These are phyloP conservation scores for Nymphalis c-album DNA, from an alignment of 2,888 invertebrate genomes.

Conservation along the genomic window DNA sequence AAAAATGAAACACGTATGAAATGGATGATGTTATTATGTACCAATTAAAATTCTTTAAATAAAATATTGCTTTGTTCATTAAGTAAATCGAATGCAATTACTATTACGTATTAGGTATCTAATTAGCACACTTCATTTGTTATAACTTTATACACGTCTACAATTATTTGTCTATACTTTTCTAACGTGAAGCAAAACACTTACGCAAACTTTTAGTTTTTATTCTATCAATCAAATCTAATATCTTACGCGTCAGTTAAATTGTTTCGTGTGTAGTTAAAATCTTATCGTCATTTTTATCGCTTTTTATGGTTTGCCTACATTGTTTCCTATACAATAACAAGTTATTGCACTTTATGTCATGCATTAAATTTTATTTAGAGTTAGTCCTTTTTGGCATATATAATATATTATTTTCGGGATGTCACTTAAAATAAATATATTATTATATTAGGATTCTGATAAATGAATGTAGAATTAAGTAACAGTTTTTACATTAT, in stretches of 20 bases:
- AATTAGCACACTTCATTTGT: conserved; percentile 62
- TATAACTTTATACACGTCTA: conserved; percentile 45
- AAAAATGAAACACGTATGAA: conserved; percentile 2
- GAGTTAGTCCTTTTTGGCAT: neutral
- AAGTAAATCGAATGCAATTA: conserved; percentile 34
- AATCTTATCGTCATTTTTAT: neutral
- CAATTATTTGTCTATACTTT: conserved; percentile 11
- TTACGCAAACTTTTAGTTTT: conserved; percentile 12
- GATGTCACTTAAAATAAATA: too few species aligned
- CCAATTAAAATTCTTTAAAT: conserved; percentile 27
- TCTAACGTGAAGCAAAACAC: conserved; percentile 42
- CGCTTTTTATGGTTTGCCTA: neutral
- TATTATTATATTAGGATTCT: too few species aligned
- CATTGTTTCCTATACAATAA: neutral
- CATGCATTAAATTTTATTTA: neutral
- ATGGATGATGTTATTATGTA: conserved; percentile 2
- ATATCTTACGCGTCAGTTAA: neutral
- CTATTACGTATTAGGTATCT: conserved; percentile 53
- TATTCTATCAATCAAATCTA: neutral
- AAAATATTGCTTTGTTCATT: conserved; percentile 23
- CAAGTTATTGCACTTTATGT: neutral
- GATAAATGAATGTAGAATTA: too few species aligned
- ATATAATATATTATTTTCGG: neutral
- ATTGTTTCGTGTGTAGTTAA: neutral
- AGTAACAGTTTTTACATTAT: too few species aligned